phyloP scores from a whole-genome alignment of 2,888 invertebrate species.

The Pseudanteris insignis region DNA sequence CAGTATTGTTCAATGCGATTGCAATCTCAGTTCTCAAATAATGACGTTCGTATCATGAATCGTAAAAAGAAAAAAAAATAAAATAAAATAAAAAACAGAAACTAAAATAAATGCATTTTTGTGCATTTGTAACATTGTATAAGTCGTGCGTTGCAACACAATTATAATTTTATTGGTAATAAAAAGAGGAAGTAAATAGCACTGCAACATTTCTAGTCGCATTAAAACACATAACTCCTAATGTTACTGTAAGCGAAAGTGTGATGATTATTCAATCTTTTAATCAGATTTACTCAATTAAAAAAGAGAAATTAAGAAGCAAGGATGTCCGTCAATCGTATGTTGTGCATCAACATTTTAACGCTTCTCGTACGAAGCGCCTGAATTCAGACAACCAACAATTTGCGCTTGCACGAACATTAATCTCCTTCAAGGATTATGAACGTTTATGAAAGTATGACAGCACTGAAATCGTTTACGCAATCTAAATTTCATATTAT shows the following conservation, averaged over 20 bases:
- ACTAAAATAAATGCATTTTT: no score
- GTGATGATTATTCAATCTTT: conserved; percentile 46
- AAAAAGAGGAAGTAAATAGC: conserved; percentile 32
- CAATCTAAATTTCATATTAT: conserved; percentile 15
- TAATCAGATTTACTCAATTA: conserved; percentile 45
- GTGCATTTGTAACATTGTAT: conserved; percentile 17
- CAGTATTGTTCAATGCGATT: no score
- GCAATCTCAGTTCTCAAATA: no score
- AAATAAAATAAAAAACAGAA: no score
- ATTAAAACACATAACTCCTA: conserved; percentile 37
- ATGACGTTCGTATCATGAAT: no score
- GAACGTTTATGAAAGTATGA: conserved; percentile 18
- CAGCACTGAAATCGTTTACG: conserved; percentile 2
- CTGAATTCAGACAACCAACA: conserved; percentile 24
- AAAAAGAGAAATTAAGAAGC: conserved; percentile 45
- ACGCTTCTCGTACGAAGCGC: conserved; percentile 2
- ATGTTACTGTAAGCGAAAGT: conserved; percentile 45
- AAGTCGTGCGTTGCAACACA: conserved; percentile 21
- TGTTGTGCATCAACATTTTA: conserved; percentile 6
- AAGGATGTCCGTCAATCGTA: conserved; percentile 41
- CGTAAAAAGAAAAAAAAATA: no score
- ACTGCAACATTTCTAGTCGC: conserved; percentile 28
- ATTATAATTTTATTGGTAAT: conserved; percentile 32
- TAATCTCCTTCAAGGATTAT: conserved; percentile 18
- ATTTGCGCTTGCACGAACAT: conserved; percentile 3